Percentiles rank a stretch among this genome's conserved stretches.
Conservation (phyloP, 2,113 vertebrate genomes). For the Corythornis madagascariensis region DNA sequence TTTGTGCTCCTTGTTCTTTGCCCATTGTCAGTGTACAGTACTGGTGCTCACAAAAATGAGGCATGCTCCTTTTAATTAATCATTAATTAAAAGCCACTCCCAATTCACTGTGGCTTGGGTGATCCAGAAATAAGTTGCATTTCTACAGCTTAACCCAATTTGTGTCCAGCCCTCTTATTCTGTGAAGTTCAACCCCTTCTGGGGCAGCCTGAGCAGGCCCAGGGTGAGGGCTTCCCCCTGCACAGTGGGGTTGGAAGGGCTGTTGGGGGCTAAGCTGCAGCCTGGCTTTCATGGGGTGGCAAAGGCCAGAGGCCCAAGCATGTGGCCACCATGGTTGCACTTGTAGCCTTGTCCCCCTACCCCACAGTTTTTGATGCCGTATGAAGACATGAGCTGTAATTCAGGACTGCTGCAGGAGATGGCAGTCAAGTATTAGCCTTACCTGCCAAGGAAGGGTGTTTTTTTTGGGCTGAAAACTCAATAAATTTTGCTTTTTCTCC, state of each 20-base stretch:
- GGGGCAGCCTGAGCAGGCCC: too few species aligned
- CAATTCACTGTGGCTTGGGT: neutral
- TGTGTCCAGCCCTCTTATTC: rapidly evolving
- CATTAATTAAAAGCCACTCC: neutral
- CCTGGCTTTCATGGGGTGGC: rapidly evolving
- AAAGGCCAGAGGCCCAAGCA: rapidly evolving
- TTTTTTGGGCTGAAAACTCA: neutral
- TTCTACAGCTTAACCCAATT: neutral
- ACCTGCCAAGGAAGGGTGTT: neutral
- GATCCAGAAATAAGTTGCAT: neutral
- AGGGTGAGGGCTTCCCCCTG: neutral
- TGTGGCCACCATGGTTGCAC: rapidly evolving
- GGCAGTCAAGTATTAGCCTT: neutral
- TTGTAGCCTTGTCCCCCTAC: neutral
- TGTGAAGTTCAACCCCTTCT: rapidly evolving
- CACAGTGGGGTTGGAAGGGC: rapidly evolving
- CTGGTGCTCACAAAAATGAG: neutral
- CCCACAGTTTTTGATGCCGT: rapidly evolving
- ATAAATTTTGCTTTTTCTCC: neutral
- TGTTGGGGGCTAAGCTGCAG: too few species aligned
- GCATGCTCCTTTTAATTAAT: neutral
- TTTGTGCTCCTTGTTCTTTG: neutral
- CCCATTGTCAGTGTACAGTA: rapidly evolving
- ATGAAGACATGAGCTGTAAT: neutral
- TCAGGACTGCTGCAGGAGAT: constrained; percentile 37